Evolutionary conservation across 2,888 invertebrate genomes (phyloP), one percentile per base, ranked within the genome.

Genomic region (Hydroisotoma schaefferi): DNA sequence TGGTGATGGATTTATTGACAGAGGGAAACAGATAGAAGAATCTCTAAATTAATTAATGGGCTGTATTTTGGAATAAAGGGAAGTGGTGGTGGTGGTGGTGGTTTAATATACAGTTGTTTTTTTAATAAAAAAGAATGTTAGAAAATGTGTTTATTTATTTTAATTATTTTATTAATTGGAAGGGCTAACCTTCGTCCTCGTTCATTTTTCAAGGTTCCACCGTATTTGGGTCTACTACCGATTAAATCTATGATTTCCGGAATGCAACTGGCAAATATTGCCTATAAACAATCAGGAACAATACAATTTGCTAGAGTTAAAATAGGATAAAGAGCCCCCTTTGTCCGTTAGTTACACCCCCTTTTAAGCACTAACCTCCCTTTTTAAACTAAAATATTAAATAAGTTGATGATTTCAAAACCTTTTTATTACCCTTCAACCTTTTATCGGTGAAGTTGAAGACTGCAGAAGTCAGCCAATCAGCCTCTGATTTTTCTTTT

Each of bases 221-320:
- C 95, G 86, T 99, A 99, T 87, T 98, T 97, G 85, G 97, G 94
- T 85, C 97, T 91, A 86, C 94, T 94, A 83, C 98, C 97, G 86
- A 99, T 92, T 87, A 99, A 92, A 87, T 99, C 98, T 85, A 95
- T 95, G 84, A 99, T 98, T 89, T 99, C 98, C 82, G 98, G 98
- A 84, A 99, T 95, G 88, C 95, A 97, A 88, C 94, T 95, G 85
- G 98, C 98, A 90, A 99, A 99, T 88, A 98, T 95, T 86, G 98
- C 98, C 95, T 97, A 81, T 59, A 66, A 60, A 43, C 48, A 57
- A 56, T 51, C 56, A 58, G 57, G 62, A 59, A 54, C 53, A 51
- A 60, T 38, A 51, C 38, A n/a, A n/a, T n/a, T n/a, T n/a, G n/a
- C n/a, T n/a, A n/a, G n/a, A n/a, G n/a, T n/a, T n/a, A n/a, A n/a